These are phyloP conservation scores for Deilephila porcellus DNA, from an alignment of 2,888 invertebrate species.

Conservation along the genomic window DNA sequence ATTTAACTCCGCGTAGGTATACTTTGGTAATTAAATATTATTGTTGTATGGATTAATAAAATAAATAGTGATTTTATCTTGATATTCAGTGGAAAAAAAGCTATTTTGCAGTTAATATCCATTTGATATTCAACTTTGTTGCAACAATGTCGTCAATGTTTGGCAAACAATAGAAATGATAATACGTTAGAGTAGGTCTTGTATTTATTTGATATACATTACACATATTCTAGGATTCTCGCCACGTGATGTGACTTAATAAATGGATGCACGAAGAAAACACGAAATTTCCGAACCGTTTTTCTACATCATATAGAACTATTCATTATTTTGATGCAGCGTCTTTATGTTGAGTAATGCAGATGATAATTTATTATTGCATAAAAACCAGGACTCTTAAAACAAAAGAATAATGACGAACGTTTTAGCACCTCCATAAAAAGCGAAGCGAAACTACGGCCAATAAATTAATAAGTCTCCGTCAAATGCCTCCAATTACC, in stretches of 20 bases:
- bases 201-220: slow-evolving; percentile 22
- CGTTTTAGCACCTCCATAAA: slow-evolving; percentile 83
- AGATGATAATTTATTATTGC: slow-evolving; percentile 13
- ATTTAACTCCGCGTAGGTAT: background rate
- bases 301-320: slow-evolving; percentile 3
- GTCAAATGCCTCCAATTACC: slow-evolving; percentile 81
- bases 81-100: no score
- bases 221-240: slow-evolving; percentile 22
- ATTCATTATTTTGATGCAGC: slow-evolving; percentile 14
- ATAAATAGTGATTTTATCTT: no score
- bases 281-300: slow-evolving; percentile 3
- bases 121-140: background rate
- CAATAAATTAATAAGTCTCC: slow-evolving; percentile 84
- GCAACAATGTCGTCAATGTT: background rate
- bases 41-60: background rate
- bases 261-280: background rate
- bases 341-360: slow-evolving; percentile 16
- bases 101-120: no score
- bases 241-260: slow-evolving; percentile 7
- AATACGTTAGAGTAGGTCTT: slow-evolving; percentile 26
- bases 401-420: slow-evolving; percentile 59
- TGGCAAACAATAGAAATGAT: slow-evolving; percentile 22
- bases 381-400: slow-evolving; percentile 38
- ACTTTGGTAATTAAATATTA: background rate
- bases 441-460: slow-evolving; percentile 73